phyloP scores from a whole-genome alignment of 1,140 invertebrate genomes.

The Zaprionus vittiger region DNA sequence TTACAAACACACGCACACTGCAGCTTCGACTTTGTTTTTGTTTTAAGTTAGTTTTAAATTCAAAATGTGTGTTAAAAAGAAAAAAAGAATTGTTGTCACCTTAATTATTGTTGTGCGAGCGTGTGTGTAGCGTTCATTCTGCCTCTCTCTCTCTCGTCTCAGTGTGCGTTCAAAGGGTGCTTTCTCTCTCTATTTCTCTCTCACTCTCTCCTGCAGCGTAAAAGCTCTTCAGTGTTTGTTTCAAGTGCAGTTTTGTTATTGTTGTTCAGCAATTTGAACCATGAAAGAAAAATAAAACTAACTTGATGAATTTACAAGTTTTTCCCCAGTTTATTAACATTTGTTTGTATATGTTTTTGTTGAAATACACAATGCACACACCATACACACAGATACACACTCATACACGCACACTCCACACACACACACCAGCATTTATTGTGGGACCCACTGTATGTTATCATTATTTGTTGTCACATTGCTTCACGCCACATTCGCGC shows the following conservation, averaged over 20 bases:
- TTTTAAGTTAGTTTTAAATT: constrained; percentile 71
- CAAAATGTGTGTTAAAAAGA: constrained; percentile 32
- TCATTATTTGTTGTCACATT: constrained; percentile 41
- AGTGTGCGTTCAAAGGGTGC: constrained; percentile 51
- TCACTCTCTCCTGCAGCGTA: constrained; percentile 19
- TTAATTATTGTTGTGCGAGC: constrained; percentile 13
- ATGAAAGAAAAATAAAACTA: constrained; percentile 21
- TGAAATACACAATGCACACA: constrained; percentile 19
- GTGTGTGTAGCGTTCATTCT: constrained; percentile 29
- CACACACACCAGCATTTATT: constrained; percentile 9
- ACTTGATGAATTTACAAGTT: constrained; percentile 33
- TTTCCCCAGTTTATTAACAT: constrained; percentile 18
- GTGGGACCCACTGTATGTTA: constrained; percentile 34
- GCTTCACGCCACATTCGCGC: constrained; percentile 31
- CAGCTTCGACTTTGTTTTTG: constrained; percentile 39
- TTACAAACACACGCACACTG: constrained; percentile 25
- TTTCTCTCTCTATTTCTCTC: constrained; percentile 38
- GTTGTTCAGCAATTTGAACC: constrained; percentile 36
- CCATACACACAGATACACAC: constrained; percentile 1
- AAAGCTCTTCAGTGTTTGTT: constrained; percentile 47
- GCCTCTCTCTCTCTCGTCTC: constrained; percentile 1
- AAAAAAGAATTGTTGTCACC: background rate
- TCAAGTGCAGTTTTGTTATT: constrained; percentile 29
- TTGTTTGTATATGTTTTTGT: constrained; percentile 42
- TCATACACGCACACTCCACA: constrained; percentile 7